Evolutionary conservation across 1,140 invertebrate genomes (phyloP).

Genomic region (Trachymyrmex cornetzi): DNA sequence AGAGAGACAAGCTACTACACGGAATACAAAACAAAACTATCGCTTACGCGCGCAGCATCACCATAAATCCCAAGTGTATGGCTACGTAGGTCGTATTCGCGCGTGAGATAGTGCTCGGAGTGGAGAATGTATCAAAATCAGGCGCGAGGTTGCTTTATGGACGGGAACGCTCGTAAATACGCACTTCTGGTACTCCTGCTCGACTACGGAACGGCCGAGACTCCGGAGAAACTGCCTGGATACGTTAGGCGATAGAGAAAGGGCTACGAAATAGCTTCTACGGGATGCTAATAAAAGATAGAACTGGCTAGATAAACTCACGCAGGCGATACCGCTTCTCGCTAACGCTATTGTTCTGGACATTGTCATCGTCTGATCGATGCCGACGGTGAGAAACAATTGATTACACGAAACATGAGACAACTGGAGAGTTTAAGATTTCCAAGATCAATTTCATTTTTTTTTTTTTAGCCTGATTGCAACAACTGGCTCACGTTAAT

Average conservation of each 20-base stretch:
- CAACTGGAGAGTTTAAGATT: neutral
- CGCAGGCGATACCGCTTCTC: constrained; percentile 73
- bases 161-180: constrained; percentile 87
- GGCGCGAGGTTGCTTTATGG: constrained; percentile 87
- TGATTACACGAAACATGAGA: constrained; percentile 48
- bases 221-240: constrained; percentile 81
- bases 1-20: constrained; percentile 56
- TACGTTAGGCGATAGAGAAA: constrained; percentile 83
- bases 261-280: constrained; percentile 83
- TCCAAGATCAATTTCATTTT: neutral
- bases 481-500: neutral
- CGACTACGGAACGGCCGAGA: constrained; percentile 79
- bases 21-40: constrained; percentile 79
- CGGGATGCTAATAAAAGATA: constrained; percentile 86
- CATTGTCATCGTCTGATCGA: constrained; percentile 66
- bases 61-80: constrained; percentile 86
- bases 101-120: constrained; percentile 86
- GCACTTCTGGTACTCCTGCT: constrained; percentile 85
- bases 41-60: constrained; percentile 79
- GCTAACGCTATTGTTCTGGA: constrained; percentile 79
- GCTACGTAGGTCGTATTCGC: constrained; percentile 86
- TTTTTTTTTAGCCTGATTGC: neutral
- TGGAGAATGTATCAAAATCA: constrained; percentile 87
- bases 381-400: constrained; percentile 53
- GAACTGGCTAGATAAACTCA: constrained; percentile 81